Evolutionary conservation across 2,113 vertebrate genomes (phyloP).

Genomic region (Malaclemys terrapin): DNA sequence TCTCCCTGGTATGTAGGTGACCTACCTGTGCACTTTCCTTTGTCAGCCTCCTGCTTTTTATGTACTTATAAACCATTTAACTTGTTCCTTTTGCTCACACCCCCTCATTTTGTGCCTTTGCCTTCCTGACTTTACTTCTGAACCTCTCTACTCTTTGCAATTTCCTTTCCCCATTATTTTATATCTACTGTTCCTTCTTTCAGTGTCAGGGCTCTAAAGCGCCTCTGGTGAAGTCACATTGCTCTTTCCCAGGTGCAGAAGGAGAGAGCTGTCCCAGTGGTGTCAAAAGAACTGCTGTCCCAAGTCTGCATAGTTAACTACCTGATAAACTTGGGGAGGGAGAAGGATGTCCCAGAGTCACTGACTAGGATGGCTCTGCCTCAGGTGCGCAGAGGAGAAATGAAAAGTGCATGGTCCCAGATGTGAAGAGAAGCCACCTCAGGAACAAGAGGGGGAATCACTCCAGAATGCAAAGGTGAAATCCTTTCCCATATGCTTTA

Average conservation of each 20-base stretch:
- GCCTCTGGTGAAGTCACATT: not conserved
- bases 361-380: not conserved
- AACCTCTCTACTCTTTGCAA: not conserved
- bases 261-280: not conserved
- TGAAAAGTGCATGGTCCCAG: not conserved
- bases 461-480: not conserved
- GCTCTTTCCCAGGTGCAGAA: not conserved
- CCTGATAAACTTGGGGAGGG: not conserved
- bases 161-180: conserved; percentile 21
- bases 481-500: not conserved
- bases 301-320: not conserved
- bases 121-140: not conserved
- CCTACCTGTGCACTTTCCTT: not conserved
- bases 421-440: conserved; percentile 32
- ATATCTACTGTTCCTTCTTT: not conserved
- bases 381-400: not conserved
- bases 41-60: conserved; percentile 32
- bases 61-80: conserved; percentile 1
- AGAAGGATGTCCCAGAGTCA: not conserved
- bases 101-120: not conserved
- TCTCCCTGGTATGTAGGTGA: not conserved
- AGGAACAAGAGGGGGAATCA: not conserved
- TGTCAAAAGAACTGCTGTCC: not conserved
- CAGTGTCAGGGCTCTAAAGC: not conserved
- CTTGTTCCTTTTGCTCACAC: not conserved